Evolutionary conservation across 2,888 invertebrate genomes (phyloP).

Genomic region (Nasonovia ribisnigri): DNA sequence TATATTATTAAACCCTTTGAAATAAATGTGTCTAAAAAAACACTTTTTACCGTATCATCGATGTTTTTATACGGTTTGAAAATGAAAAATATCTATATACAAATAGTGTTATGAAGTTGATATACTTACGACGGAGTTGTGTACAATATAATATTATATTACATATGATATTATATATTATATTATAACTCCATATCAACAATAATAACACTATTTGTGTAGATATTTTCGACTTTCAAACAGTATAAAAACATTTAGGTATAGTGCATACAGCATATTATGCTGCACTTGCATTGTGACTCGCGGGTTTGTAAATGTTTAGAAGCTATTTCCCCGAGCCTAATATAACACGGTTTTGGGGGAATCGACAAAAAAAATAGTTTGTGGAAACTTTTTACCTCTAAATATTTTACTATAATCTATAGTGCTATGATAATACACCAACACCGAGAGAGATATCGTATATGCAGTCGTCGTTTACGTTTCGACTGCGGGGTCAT

Average conservation of each 20-base stretch:
- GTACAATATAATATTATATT: not conserved
- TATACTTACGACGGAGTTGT: not conserved
- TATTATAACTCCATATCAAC: too few relatives aligned
- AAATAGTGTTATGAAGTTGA: not conserved
- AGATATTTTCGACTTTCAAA: too few relatives aligned
- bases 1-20: constrained; percentile 2
- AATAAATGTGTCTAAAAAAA: not conserved
- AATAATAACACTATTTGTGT: too few relatives aligned
- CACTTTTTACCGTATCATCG: not conserved
- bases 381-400: not conserved
- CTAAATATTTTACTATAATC: not conserved
- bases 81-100: not conserved
- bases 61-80: not conserved
- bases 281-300: not conserved
- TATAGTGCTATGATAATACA: not conserved
- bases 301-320: not conserved
- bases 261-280: too few relatives aligned
- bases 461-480: constrained; percentile 16
- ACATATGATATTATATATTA: too few relatives aligned
- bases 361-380: not conserved
- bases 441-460: not conserved
- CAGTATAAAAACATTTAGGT: too few relatives aligned
- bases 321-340: not conserved
- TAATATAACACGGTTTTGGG: not conserved
- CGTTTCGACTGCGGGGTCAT: constrained; percentile 40